phyloP scores from a whole-genome alignment of 1,140 invertebrate species.

The Bombyx mori region DNA sequence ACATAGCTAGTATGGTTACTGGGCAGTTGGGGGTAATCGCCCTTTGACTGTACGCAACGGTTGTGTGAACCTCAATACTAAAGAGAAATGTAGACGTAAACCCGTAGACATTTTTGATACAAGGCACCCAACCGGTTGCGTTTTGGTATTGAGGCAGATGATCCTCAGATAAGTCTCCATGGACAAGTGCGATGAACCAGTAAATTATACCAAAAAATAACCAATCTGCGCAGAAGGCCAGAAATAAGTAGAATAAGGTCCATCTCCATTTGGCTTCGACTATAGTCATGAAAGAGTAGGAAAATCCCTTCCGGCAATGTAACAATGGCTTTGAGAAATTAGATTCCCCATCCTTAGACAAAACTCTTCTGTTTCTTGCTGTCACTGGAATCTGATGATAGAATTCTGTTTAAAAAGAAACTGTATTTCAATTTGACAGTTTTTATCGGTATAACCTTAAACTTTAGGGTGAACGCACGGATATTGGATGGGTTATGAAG shows the following conservation, averaged over 20 bases:
- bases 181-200: constrained; percentile 89
- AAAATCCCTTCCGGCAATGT: constrained; percentile 80
- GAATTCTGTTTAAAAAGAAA: constrained; percentile 4
- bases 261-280: constrained; percentile 95
- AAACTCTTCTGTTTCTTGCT: constrained; percentile 72
- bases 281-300: constrained; percentile 83
- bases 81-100: constrained; percentile 91
- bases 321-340: constrained; percentile 85
- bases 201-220: constrained; percentile 89
- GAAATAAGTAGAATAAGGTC: constrained; percentile 91
- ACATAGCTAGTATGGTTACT: constrained; percentile 95
- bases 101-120: constrained; percentile 82
- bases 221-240: constrained; percentile 91
- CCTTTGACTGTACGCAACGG: constrained; percentile 84
- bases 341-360: constrained; percentile 94
- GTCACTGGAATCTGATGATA: constrained; percentile 19
- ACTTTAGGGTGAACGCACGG: too few species aligned
- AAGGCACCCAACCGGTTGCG: constrained; percentile 81
- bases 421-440: too few species aligned
- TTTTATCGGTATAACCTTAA: too few species aligned
- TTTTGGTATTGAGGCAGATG: constrained; percentile 76
- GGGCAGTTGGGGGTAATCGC: constrained; percentile 91
- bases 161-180: constrained; percentile 86
- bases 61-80: constrained; percentile 91
- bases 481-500: too few species aligned